phyloP scores from a whole-genome alignment of 2,797 vertebrate species.

The Xyrichtys novacula region DNA sequence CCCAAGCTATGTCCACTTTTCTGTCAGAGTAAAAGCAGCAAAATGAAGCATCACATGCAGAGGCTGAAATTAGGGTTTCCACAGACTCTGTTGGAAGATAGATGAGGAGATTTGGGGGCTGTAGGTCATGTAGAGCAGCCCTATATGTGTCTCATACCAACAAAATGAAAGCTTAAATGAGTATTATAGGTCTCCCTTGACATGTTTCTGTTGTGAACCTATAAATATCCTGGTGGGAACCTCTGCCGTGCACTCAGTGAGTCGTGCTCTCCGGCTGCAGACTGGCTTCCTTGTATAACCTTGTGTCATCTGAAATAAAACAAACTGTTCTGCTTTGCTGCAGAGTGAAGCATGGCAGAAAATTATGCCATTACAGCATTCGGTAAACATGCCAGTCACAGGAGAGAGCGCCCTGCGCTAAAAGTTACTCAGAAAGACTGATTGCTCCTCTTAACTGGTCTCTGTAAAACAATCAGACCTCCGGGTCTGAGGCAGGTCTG shows the following conservation, averaged over 20 bases:
- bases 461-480: conserved; percentile 41
- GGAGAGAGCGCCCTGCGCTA: conserved; percentile 48
- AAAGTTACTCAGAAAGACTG: conserved; percentile 61
- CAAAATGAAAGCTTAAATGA: no score
- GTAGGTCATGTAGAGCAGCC: no score
- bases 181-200: no score
- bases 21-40: no score
- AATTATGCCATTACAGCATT: conserved; percentile 79
- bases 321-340: conserved; percentile 84
- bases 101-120: no score
- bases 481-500: conserved; percentile 28
- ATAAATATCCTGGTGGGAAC: conserved; percentile 85
- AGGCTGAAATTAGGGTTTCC: no score
- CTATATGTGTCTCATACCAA: no score
- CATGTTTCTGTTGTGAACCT: conserved; percentile 56
- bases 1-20: no score
- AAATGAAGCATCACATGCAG: no score
- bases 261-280: conserved; percentile 36
- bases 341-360: conserved; percentile 83
- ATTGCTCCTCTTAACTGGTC: conserved; percentile 57
- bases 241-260: conserved; percentile 47
- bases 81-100: no score
- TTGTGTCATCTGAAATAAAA: conserved; percentile 77
- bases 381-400: conserved; percentile 85
- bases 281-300: conserved; percentile 65